These are phyloP conservation scores for Sialia sialis DNA, from an alignment of 2,113 vertebrate species.

Conservation along the genomic window DNA sequence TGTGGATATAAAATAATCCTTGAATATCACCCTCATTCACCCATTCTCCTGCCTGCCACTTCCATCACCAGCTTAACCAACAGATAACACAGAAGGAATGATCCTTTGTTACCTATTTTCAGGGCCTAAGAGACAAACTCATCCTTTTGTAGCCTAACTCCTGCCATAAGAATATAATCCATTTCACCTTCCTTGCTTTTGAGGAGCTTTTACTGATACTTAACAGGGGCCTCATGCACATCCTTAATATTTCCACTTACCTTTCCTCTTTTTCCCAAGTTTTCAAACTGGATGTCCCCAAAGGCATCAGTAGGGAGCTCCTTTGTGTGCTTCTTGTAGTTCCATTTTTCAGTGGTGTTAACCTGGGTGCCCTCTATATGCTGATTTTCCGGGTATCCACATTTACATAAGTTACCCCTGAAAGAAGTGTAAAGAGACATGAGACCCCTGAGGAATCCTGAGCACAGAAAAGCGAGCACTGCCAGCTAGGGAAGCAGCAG, in stretches of 20 bases:
- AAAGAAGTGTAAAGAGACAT: rapidly evolving
- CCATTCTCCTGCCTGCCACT: neutral
- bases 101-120: neutral
- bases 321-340: constrained; percentile 78
- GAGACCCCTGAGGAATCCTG: neutral
- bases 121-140: neutral
- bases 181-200: neutral
- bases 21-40: neutral
- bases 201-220: neutral
- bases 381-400: constrained; percentile 74
- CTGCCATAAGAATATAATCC: neutral
- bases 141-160: neutral
- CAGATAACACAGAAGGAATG: neutral
- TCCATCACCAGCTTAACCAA: neutral
- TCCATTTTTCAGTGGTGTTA: constrained; percentile 75
- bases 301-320: constrained; percentile 78
- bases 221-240: rapidly evolving
- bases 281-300: constrained; percentile 79
- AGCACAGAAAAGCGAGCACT: neutral
- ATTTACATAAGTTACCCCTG: constrained; percentile 75
- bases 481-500: neutral
- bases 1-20: neutral
- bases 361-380: constrained; percentile 74
- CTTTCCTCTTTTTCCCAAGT: constrained; percentile 76
- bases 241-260: neutral